Conservation (phyloP, 2,113 vertebrate genomes). For the Antechinus stuartii region DNA sequence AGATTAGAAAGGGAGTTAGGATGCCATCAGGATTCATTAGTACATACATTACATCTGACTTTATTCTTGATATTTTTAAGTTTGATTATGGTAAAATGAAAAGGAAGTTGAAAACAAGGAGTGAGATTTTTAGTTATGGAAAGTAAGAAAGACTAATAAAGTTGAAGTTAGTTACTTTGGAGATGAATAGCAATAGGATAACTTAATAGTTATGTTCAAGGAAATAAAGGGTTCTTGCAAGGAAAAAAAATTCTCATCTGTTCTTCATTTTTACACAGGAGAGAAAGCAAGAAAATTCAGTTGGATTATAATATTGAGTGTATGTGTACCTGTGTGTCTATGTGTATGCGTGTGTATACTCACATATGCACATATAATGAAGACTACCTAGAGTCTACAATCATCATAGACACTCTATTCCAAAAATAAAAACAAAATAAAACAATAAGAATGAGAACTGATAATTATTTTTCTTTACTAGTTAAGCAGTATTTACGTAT, state of each 20-base stretch:
- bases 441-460: slow-evolving; percentile 28
- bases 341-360: too few species aligned
- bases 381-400: not conserved
- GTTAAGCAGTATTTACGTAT: not conserved
- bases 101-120: not conserved
- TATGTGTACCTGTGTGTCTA: not conserved
- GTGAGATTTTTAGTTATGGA: not conserved
- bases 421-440: not conserved
- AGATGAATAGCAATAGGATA: not conserved
- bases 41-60: not conserved
- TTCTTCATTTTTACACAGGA: slow-evolving; percentile 4
- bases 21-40: not conserved
- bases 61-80: slow-evolving; percentile 8
- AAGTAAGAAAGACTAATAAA: slow-evolving; percentile 22
- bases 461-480: not conserved
- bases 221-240: not conserved
- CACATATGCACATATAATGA: not conserved
- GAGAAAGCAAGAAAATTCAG: slow-evolving; percentile 23
- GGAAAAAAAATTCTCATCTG: not conserved
- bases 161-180: not conserved
- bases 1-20: not conserved
- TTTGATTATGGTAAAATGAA: not conserved
- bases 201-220: not conserved
- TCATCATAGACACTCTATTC: not conserved
- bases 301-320: slow-evolving; percentile 31